These are phyloP conservation scores for Ameiurus melas DNA, from an alignment of 2,113 vertebrate genomes.

Conservation along the genomic window DNA sequence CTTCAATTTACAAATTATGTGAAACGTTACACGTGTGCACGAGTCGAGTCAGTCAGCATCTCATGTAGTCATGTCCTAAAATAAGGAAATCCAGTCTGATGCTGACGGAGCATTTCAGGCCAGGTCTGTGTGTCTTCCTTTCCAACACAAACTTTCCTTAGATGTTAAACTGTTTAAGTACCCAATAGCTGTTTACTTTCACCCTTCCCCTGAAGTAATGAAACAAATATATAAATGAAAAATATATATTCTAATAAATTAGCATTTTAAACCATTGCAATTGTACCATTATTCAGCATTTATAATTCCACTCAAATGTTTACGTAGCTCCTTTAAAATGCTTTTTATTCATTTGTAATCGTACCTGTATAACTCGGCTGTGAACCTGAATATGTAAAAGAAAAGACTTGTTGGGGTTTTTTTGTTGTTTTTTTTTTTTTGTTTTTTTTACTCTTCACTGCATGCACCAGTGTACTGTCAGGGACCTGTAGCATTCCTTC, in stretches of 20 bases:
- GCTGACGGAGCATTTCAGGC: neutral
- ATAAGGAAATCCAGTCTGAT: neutral
- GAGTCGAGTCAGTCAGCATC: neutral
- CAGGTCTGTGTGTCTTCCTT: neutral
- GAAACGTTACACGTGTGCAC: neutral
- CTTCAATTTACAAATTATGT: neutral
- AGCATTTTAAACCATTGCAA: neutral
- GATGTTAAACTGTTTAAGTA: neutral
- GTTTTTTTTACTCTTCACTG: slow-evolving; percentile 62
- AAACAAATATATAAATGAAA: neutral
- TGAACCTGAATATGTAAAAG: neutral
- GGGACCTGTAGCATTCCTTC: slow-evolving; percentile 45
- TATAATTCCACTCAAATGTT: neutral
- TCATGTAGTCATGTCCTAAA: neutral
- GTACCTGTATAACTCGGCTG: neutral
- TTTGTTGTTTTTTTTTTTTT: neutral
- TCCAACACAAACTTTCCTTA: neutral
- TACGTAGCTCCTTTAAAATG: neutral
- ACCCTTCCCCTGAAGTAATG: neutral
- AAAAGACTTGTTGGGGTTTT: neutral
- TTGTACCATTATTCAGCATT: neutral
- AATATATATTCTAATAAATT: neutral
- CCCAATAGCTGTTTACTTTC: too few relatives aligned
- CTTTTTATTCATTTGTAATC: neutral
- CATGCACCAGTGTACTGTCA: slow-evolving; percentile 65